A percentile compares a stretch with the other conserved stretches of the same genome.
These are phyloP conservation scores for Mesitornis unicolor DNA, from an alignment of 2,113 vertebrate species.

Conservation along the genomic window DNA sequence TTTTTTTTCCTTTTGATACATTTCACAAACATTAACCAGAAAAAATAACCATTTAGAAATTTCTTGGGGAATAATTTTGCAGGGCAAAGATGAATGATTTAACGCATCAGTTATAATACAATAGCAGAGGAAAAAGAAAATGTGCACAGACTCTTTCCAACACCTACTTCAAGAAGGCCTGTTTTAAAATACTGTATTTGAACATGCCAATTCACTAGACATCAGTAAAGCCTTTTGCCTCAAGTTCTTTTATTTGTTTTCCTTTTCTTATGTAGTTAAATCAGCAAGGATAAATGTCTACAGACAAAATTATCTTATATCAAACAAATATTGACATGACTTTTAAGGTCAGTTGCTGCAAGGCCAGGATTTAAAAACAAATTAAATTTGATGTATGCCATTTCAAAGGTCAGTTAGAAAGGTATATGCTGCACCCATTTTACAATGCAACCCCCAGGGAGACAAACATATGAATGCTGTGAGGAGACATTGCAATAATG, in stretches of 20 bases:
- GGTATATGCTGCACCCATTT: constrained; percentile 49
- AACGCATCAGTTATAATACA: neutral
- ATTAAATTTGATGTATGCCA: constrained; percentile 39
- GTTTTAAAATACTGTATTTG: constrained; percentile 28
- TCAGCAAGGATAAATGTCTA: constrained; percentile 56
- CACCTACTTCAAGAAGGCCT: neutral
- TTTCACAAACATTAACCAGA: neutral
- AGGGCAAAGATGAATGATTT: neutral
- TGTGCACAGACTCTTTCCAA: neutral
- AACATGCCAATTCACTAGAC: constrained; percentile 1
- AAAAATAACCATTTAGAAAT: neutral
- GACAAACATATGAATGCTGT: neutral
- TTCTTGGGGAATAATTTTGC: neutral
- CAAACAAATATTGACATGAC: constrained; percentile 65
- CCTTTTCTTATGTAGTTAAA: constrained; percentile 32
- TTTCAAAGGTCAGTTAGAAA: constrained; percentile 51
- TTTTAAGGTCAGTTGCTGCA: constrained; percentile 69
- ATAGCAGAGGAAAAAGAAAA: neutral
- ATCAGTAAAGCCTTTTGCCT: constrained; percentile 36
- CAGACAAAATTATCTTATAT: constrained; percentile 61
- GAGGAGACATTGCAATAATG: neutral
- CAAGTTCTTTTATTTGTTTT: constrained; percentile 34
- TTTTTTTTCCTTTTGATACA: neutral
- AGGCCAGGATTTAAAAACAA: constrained; percentile 58
- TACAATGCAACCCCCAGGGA: neutral